These are phyloP conservation scores for Sebastolobus altivelis DNA, from an alignment of 2,797 vertebrate species.

Conservation along the genomic window DNA sequence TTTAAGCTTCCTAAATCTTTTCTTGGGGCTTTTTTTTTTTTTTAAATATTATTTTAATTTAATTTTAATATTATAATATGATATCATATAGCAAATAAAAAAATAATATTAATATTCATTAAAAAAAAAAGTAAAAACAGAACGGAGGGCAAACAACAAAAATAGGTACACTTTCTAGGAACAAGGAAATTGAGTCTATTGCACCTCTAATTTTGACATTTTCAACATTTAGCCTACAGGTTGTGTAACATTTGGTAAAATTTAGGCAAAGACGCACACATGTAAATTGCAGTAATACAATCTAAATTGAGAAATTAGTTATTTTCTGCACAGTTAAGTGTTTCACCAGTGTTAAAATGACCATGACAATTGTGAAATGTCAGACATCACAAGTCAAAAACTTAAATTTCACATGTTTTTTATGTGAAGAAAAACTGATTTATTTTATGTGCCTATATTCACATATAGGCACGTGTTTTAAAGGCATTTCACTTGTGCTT, in stretches of 20 bases:
- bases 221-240: neutral
- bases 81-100: neutral
- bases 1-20: neutral
- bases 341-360: neutral
- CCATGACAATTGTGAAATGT: neutral
- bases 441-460: neutral
- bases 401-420: neutral
- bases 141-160: rapidly evolving
- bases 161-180: conserved; percentile 1
- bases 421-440: neutral
- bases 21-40: neutral
- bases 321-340: neutral
- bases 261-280: neutral
- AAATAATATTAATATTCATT: neutral
- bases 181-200: neutral
- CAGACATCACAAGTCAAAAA: neutral
- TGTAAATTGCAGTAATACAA: neutral
- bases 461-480: neutral
- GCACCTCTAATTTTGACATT: neutral
- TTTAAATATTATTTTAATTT: neutral
- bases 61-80: neutral
- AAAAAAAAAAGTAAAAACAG: neutral
- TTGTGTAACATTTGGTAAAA: neutral
- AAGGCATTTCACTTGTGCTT: neutral
- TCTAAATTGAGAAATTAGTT: neutral